These are phyloP conservation scores for Strix occidentalis DNA, from an alignment of 2,797 vertebrate species.

Conservation along the genomic window DNA sequence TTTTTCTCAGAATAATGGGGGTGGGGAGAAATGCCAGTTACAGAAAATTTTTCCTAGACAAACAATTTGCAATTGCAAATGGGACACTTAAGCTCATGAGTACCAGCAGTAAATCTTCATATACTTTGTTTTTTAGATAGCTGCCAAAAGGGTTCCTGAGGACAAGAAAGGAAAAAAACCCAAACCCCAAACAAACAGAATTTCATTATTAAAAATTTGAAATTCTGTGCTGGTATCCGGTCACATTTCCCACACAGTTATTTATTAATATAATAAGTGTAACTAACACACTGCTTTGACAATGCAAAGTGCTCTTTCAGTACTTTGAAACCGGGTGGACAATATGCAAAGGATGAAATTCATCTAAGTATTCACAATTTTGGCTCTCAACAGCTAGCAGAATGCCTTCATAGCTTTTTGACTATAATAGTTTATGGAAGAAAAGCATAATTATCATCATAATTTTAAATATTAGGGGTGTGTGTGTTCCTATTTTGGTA, in stretches of 20 bases:
- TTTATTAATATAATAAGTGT: background rate
- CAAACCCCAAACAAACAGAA: background rate
- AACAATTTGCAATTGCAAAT: background rate
- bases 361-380: background rate
- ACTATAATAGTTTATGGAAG: background rate
- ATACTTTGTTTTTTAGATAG: background rate
- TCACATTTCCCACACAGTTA: background rate
- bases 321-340: background rate
- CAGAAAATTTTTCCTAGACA: background rate
- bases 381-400: background rate
- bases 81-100: background rate
- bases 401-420: background rate
- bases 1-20: background rate
- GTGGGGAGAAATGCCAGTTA: background rate
- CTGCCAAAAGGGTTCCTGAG: background rate
- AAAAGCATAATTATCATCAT: background rate
- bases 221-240: background rate
- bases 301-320: background rate
- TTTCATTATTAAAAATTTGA: background rate
- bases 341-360: background rate
- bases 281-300: background rate
- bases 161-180: background rate
- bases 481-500: background rate
- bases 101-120: background rate
- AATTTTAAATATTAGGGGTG: background rate